Evolutionary conservation across 2,113 vertebrate species (phyloP), one percentile per base, ranked within the genome.

Genomic region (Lagenorhynchus albirostris): DNA sequence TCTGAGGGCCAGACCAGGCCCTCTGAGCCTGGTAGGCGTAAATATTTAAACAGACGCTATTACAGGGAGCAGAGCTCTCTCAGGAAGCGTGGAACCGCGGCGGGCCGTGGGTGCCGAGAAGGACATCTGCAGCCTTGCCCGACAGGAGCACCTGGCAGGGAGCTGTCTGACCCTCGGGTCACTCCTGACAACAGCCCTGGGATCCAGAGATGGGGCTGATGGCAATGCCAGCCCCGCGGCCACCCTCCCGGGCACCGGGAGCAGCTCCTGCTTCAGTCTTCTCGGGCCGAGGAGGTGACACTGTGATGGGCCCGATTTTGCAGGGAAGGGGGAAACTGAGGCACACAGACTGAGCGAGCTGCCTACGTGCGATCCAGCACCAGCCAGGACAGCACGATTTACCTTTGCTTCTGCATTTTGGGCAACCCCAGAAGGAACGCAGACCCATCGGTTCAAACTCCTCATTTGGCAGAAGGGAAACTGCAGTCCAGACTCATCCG

Each of bases 21-120:
- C 50, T 13, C 77, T 3, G 76, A 36, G 79, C 58, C 26, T 8
- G 0, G 36, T 58, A 0, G 0, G 44, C 4, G 44, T 98, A 87
- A 96, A 98, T 95, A 95, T 96, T 97, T 97, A 90, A 92, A 97
- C 80, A 95, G 68, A 14, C 2, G 26, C 89, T 12, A 47, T 47
- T 47, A 1, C 13, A 1, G 70, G 62, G 15, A 92, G 91, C 53
- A 12, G 62, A 67, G 50, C 4, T 65, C 63, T 13, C 58, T 31
- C 4, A 6, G 82, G 63, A 74, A 70, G 13, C 2, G 1, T 0
- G 23, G 29, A 89, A 25, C 38, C 31, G 9, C 44, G 53, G 70
- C 23, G 12, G 53, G 17, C 21, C 3, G 5, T 0, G 0, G 31
- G 70, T 0, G 0, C 77, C 2, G 20, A 29, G 55, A 15, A 50